Conservation (phyloP, 2,797 vertebrate genomes). For the Hapalemur alaotrensis region DNA sequence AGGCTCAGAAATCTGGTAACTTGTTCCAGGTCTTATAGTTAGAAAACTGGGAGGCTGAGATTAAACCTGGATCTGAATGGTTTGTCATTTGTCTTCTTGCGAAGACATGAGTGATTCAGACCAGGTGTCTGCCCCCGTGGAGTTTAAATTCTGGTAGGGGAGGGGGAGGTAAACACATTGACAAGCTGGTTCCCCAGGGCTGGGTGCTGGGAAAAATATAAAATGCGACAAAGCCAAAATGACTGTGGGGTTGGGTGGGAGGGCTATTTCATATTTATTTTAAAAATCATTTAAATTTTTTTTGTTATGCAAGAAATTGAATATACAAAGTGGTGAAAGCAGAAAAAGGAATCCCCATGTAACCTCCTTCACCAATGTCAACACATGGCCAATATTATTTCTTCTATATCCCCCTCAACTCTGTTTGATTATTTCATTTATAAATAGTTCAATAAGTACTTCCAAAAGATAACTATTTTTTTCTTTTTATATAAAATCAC, state of each 20-base stretch:
- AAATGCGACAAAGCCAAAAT: background rate
- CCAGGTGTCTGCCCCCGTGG: background rate
- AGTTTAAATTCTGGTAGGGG: background rate
- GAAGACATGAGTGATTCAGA: background rate
- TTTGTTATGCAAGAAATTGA: background rate
- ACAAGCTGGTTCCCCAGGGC: background rate
- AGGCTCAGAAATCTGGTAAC: background rate
- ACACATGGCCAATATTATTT: background rate
- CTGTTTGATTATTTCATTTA: background rate
- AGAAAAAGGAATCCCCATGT: background rate
- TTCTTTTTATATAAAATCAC: background rate
- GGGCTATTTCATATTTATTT: background rate
- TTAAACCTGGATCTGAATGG: background rate
- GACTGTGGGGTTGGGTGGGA: fast-evolving
- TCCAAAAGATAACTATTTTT: background rate
- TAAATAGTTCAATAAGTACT: background rate
- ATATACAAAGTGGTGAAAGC: background rate
- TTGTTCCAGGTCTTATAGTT: background rate
- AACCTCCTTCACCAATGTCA: background rate
- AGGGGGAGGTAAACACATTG: background rate
- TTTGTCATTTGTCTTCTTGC: background rate
- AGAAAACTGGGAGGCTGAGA: background rate
- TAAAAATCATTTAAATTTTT: background rate
- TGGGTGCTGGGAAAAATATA: background rate
- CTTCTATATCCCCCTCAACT: background rate